These are phyloP conservation scores for Lordiphosa stackelbergi DNA, from an alignment of 1,140 invertebrate genomes.

Conservation along the genomic window DNA sequence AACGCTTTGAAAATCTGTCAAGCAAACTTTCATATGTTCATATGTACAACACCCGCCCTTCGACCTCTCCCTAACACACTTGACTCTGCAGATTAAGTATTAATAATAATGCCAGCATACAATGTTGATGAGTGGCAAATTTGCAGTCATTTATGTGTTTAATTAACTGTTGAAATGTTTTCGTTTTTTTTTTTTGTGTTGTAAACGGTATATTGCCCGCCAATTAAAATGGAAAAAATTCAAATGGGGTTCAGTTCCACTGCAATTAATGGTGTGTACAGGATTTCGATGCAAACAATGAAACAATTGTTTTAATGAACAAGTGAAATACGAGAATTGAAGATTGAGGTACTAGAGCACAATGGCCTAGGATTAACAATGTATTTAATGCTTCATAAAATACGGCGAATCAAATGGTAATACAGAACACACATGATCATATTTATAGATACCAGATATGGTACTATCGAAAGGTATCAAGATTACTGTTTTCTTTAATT, in stretches of 20 bases:
- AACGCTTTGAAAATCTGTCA: conserved; percentile 21
- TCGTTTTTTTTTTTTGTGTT: conserved; percentile 17
- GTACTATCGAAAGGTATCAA: too few species aligned
- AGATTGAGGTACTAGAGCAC: too few species aligned
- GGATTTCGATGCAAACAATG: conserved; percentile 29
- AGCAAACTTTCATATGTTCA: conserved; percentile 32
- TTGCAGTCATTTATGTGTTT: conserved; percentile 40
- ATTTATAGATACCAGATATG: too few species aligned
- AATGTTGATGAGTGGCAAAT: conserved; percentile 29
- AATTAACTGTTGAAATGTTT: conserved; percentile 40
- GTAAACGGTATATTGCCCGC: not conserved
- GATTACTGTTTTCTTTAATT: too few species aligned
- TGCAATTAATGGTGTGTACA: conserved; percentile 37
- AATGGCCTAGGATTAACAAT: too few species aligned
- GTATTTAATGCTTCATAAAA: too few species aligned
- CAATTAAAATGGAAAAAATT: too few species aligned
- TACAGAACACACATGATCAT: too few species aligned
- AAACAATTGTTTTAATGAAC: conserved; percentile 21
- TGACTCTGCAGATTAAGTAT: conserved; percentile 22
- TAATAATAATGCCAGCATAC: conserved; percentile 32
- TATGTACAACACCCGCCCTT: not conserved
- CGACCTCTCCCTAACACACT: not conserved
- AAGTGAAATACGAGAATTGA: too few species aligned
- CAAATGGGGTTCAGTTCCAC: conserved; percentile 9
- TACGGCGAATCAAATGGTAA: too few species aligned